Evolutionary conservation across 1,140 invertebrate species (phyloP), one percentile per base, ranked within the genome.

Genomic region (Saccostrea echinata): DNA sequence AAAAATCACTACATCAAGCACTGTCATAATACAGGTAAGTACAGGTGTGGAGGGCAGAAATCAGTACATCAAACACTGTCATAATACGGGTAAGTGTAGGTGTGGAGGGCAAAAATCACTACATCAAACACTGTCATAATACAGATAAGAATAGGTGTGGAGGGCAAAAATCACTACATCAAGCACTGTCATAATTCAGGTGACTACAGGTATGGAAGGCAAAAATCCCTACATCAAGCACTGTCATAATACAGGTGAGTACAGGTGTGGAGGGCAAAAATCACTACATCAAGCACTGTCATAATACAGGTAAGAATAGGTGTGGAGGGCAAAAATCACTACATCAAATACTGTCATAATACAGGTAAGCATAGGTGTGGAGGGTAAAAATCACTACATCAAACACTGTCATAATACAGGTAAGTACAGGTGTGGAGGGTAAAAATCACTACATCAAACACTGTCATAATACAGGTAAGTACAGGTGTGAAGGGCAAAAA

Each of bases 1-100:
- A 86, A 85, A 24, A 84, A 80, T 11, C 88, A 89, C 57, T 89
- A 85, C 68, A 55, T 87, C 80, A 55, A 68, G 43, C 80, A 87
- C n/a, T 87, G 86, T 30, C 35, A 82, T 27, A 43, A 61, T n/a
- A 52, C 53, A 18, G 86, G 80, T 83, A 68, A 64, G 21, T 24
- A 82, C 43, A 43, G 43, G 27, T n/a, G 3, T 57, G 21, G 55
- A 18, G 55, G 55, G 55, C 55, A 43, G 9, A 43, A 43, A 43
- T 43, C 43, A 43, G 6, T 43, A 64, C 16, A 64, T 64, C 57
- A 21, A 64, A 21, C 57, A 64, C 21, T 64, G 57, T 9, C 57
- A 24, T 64, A 61, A 61, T n/a, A n/a, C n/a, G 13, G 57, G 57
- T 61, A 61, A 61, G 21, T 21, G 3, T 1, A 64, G 43, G 35